A percentile compares a stretch with the other conserved stretches of the same genome.
phyloP scores from a whole-genome alignment of 2,888 invertebrate species.

The Dicyrtomina minuta region DNA sequence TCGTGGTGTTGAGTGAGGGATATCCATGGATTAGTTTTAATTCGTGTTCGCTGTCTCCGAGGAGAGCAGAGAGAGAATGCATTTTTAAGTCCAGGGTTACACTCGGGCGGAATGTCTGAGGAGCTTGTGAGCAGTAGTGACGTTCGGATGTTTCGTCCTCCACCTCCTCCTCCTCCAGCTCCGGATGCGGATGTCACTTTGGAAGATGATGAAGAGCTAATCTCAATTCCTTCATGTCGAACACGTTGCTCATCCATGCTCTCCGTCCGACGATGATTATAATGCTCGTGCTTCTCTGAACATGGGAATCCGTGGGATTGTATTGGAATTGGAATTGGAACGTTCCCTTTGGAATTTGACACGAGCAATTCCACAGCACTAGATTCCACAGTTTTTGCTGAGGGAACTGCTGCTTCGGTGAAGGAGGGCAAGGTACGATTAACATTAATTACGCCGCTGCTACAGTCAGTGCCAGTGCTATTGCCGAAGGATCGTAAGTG shows the following conservation, averaged over 20 bases:
- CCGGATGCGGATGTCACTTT: neutral
- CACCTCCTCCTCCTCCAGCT: neutral
- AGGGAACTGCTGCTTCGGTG: neutral
- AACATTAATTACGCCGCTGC: neutral
- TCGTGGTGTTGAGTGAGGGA: conserved; percentile 28
- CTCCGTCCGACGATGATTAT: conserved; percentile 41
- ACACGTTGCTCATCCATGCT: conserved; percentile 44
- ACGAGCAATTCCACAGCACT: neutral
- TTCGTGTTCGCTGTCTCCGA: conserved; percentile 47
- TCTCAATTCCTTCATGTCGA: conserved; percentile 15
- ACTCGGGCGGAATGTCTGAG: conserved; percentile 30
- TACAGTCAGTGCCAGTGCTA: neutral
- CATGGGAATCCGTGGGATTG: conserved; percentile 5
- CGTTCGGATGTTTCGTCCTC: conserved; percentile 45
- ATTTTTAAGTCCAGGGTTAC: conserved; percentile 28
- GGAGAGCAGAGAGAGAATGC: conserved; percentile 51
- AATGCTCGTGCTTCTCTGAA: conserved; percentile 13
- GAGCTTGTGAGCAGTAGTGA: conserved; percentile 44
- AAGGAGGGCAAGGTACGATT: neutral
- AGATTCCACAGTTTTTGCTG: neutral
- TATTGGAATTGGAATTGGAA: neutral
- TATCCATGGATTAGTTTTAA: conserved; percentile 53
- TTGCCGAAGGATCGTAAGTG: conserved; percentile 7
- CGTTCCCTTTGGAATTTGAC: conserved; percentile 13
- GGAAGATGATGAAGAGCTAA: neutral